Base-by-base conservation (phyloP, 2,888 invertebrate genomes). In the Sarcophaga variegata region DNA sequence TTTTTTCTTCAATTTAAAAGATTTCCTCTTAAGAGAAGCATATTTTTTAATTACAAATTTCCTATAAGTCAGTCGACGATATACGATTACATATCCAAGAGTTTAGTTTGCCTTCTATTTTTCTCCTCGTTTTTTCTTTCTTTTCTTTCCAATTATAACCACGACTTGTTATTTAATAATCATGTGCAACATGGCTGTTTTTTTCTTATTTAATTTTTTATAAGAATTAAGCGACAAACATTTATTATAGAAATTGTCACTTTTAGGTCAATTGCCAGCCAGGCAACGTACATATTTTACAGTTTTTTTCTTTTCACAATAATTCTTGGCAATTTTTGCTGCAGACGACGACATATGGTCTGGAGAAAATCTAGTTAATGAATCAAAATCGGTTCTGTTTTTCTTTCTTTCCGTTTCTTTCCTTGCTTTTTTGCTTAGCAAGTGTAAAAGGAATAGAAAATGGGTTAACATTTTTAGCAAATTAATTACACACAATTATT, bases 211-310 rank as follows among this genome's bases (percentile, higher is more conserved):
- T 25, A 25, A 5, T 37, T 37, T 37, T 37, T 54, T 1, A 54
- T 22, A 8, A 37, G 4, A 69, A 59, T 25, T 62, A 17, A 11
- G 2, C 27, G 5, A 76, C 54, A 11, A 27, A 66, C 54, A 59
- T 77, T 77, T 77, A 67, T 77, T 67, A 59, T 67, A 77, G 25
- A 77, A 77, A 67, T 77, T 77, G 67, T 27, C 67, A 59, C 37
- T 77, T 67, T 77, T 77, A 77, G 67, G 77, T 77, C 77, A 77
- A 67, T 27, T 62, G 62, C 62, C 22, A 62, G 62, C 10, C 22
- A 62, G 62, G 62, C 62, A 62, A 60, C n/a, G 5, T 49, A 14
- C 0, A 2, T 14, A 3, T 49, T 49, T 49, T 14, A 49, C 10
- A 0, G 10, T 49, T 54, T 54, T 14, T 54, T 54, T n/a, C n/a